A percentile compares a stretch with the other conserved stretches of the same genome.
These are phyloP conservation scores for Butastur rufipennis DNA, from an alignment of 2,113 vertebrate species.

Conservation along the genomic window DNA sequence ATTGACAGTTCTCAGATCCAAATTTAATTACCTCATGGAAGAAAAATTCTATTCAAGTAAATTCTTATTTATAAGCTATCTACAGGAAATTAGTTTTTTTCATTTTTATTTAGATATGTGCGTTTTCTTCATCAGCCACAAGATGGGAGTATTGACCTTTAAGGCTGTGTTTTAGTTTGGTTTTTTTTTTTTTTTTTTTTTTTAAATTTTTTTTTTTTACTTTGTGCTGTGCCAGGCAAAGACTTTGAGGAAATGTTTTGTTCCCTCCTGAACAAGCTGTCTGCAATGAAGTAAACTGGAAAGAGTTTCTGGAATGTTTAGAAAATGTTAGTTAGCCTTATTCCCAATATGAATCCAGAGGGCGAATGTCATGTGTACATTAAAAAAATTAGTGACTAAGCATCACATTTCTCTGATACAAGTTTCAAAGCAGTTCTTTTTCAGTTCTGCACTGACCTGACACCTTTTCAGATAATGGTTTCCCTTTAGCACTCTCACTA, in stretches of 20 bases:
- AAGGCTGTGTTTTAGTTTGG: background rate
- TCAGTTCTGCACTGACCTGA: background rate
- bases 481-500: background rate
- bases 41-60: background rate
- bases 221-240: background rate
- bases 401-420: background rate
- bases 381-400: background rate
- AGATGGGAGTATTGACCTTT: constrained; percentile 73
- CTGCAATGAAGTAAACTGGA: background rate
- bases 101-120: background rate
- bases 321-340: background rate
- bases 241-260: background rate
- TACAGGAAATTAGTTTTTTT: background rate
- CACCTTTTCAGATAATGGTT: background rate
- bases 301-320: background rate
- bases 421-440: background rate
- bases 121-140: constrained; percentile 57
- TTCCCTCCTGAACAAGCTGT: background rate
- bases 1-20: background rate
- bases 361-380: background rate
- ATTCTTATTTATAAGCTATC: background rate
- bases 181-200: accelerated
- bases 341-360: background rate
- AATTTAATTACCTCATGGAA: background rate
- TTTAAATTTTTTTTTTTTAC: background rate